phyloP scores from a whole-genome alignment of 2,888 invertebrate species.

The Tribolium freemani region DNA sequence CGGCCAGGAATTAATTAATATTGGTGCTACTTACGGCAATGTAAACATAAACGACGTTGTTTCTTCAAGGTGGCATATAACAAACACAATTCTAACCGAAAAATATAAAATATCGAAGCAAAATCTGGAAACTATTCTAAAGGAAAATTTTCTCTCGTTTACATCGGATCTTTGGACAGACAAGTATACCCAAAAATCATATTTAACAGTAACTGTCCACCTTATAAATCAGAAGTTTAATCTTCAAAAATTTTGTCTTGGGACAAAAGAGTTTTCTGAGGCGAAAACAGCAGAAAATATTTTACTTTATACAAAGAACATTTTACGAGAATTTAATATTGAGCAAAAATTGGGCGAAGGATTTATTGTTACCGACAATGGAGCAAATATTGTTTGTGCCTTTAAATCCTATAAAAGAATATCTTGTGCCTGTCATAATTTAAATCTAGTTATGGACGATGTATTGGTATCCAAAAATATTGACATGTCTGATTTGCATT shows the following conservation, averaged over 20 bases:
- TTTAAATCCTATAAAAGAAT: neutral
- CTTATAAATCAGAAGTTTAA: neutral
- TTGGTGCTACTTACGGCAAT: neutral
- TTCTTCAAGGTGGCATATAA: neutral
- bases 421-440: neutral
- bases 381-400: neutral
- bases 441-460: neutral
- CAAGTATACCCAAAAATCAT: neutral
- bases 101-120: neutral
- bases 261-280: neutral
- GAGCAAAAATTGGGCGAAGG: neutral
- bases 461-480: neutral
- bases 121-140: neutral
- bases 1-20: neutral
- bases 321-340: neutral
- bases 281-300: neutral
- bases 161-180: neutral
- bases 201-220: neutral
- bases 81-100: neutral
- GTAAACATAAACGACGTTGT: neutral
- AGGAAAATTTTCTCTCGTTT: neutral
- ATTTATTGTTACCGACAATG: neutral
- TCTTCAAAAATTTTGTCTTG: neutral
- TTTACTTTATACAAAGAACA: neutral
- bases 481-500: neutral